Evolutionary conservation across 2,888 invertebrate species (phyloP).

Genomic region (Gastracanthus pulcherrimus): DNA sequence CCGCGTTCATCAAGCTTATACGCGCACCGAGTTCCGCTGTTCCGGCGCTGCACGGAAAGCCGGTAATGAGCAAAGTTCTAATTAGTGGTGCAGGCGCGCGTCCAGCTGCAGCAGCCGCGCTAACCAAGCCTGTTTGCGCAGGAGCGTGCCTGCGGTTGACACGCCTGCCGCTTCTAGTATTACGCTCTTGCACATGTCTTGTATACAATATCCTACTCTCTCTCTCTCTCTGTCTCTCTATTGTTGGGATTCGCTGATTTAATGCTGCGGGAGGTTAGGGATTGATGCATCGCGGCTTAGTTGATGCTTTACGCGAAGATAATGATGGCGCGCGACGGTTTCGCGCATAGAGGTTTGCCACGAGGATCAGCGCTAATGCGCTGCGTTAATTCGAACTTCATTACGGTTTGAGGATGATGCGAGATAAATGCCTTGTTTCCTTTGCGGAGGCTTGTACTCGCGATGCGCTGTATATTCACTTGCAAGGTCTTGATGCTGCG

Average conservation of each 20-base stretch:
- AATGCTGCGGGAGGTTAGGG: not conserved
- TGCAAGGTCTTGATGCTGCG: no score
- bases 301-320: not conserved
- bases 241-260: slow-evolving; percentile 20
- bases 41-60: slow-evolving; percentile 17
- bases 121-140: slow-evolving; percentile 29
- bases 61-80: slow-evolving; percentile 60
- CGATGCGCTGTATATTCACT: no score
- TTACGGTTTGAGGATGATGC: slow-evolving; percentile 10
- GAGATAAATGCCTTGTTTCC: not conserved
- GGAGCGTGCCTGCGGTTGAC: not conserved
- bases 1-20: slow-evolving; percentile 14
- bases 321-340: not conserved
- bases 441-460: not conserved
- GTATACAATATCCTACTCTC: not conserved
- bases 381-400: slow-evolving; percentile 30
- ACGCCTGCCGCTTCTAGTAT: not conserved
- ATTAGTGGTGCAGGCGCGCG: slow-evolving; percentile 53
- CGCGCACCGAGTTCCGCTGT: not conserved
- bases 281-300: not conserved
- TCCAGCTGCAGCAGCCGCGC: not conserved
- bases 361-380: not conserved
- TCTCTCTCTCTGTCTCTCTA: not conserved
- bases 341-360: not conserved
- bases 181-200: not conserved